Evolutionary conservation across 2,888 invertebrate species (phyloP).

Genomic region (Parnassius glacialis): DNA sequence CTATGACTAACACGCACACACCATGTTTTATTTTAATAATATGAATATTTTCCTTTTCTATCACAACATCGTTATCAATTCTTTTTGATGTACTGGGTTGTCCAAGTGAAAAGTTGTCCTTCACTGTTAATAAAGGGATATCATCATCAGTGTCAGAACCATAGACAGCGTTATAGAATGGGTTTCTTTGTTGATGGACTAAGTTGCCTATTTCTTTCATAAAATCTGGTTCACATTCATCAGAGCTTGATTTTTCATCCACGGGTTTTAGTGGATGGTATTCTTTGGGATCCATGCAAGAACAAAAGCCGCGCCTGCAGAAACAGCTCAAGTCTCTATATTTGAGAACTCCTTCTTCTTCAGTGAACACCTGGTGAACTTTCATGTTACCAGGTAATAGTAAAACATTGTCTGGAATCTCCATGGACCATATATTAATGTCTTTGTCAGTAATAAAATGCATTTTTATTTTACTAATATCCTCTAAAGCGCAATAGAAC

Average conservation of each 20-base stretch:
- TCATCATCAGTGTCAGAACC: too few relatives aligned
- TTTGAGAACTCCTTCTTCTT: conserved; percentile 16
- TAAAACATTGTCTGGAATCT: conserved; percentile 1
- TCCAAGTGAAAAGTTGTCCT: conserved; percentile 9
- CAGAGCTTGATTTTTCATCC: too few relatives aligned
- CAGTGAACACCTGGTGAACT: conserved; percentile 9
- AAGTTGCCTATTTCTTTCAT: too few relatives aligned
- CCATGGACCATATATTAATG: not conserved
- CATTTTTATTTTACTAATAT: too few relatives aligned
- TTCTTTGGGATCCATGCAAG: conserved; percentile 24
- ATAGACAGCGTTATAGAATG: too few relatives aligned
- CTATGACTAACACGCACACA: conserved; percentile 25
- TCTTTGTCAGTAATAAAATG: not conserved
- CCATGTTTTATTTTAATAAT: not conserved
- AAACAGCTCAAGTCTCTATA: conserved; percentile 1
- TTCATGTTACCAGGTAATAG: conserved; percentile 7
- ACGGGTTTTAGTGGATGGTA: conserved; percentile 2
- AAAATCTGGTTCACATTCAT: too few relatives aligned
- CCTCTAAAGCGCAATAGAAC: conserved; percentile 13
- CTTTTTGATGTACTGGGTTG: conserved; percentile 23
- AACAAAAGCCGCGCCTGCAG: conserved; percentile 19
- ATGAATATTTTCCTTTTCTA: conserved; percentile 26
- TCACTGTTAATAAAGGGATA: too few relatives aligned
- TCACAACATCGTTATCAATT: conserved; percentile 23
- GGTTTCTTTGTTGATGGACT: too few relatives aligned